phyloP scores from a whole-genome alignment of 37 sponge, comb jelly and placozoan genomes.

The Spongia lamella region DNA sequence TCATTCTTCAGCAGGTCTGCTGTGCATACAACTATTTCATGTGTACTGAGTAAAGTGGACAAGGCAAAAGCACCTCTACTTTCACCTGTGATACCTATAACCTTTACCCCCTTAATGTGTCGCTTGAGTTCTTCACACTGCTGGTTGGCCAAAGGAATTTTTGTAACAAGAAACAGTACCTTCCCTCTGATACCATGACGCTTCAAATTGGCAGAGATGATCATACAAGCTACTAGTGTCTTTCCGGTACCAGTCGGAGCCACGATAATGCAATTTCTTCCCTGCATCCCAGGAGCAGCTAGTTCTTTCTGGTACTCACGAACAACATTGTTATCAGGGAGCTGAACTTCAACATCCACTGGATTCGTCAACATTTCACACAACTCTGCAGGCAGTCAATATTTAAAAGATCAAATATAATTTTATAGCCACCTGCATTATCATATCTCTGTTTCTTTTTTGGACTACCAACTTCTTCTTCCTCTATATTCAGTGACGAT shows the following conservation, averaged over 20 bases:
- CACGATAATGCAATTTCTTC: slow-evolving; percentile 68
- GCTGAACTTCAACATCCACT: too few relatives aligned
- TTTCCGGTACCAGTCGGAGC: slow-evolving; percentile 80
- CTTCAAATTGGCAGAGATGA: slow-evolving; percentile 51
- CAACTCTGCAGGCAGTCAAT: too few relatives aligned
- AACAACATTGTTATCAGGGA: too few relatives aligned
- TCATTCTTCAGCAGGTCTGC: slow-evolving; percentile 53
- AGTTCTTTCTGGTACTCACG: slow-evolving; percentile 64
- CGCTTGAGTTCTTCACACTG: slow-evolving; percentile 48
- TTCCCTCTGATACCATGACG: slow-evolving; percentile 23
- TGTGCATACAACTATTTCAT: slow-evolving; percentile 67
- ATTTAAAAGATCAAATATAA: too few relatives aligned
- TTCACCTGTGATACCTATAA: slow-evolving; percentile 48
- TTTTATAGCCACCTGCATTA: too few relatives aligned
- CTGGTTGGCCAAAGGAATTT: slow-evolving; percentile 55
- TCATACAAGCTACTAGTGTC: slow-evolving; percentile 57
- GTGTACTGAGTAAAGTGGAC: neutral
- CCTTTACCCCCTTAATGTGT: slow-evolving; percentile 24
- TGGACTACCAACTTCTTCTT: too few relatives aligned
- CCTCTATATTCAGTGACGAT: too few relatives aligned
- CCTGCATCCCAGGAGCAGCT: slow-evolving; percentile 59
- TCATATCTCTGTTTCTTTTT: too few relatives aligned
- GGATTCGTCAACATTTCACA: too few relatives aligned
- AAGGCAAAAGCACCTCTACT: neutral
- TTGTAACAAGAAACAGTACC: slow-evolving; percentile 57